A percentile compares a stretch with the other conserved stretches of the same genome.
These are phyloP conservation scores for Tinea pellionella DNA, from an alignment of 2,888 invertebrate species.

Conservation along the genomic window DNA sequence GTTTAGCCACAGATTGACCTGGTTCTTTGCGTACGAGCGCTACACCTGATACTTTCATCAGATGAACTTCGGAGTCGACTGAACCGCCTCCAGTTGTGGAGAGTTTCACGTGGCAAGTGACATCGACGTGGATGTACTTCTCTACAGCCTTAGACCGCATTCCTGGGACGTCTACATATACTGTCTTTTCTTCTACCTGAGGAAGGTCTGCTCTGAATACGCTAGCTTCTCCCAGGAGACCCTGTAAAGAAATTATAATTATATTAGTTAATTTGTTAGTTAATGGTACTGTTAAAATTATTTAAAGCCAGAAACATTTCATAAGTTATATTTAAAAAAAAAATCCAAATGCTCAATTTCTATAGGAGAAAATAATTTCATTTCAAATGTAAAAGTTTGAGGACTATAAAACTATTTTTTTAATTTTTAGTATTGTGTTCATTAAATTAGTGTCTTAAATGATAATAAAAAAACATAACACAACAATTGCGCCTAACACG, in stretches of 20 bases:
- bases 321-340: too few relatives aligned
- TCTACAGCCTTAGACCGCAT: slow-evolving; percentile 61
- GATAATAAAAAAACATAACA: too few relatives aligned
- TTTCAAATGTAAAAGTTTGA: too few relatives aligned
- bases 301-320: too few relatives aligned
- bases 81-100: slow-evolving; percentile 70
- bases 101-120: slow-evolving; percentile 74
- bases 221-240: slow-evolving; percentile 72
- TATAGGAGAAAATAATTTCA: too few relatives aligned
- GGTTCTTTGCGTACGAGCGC: slow-evolving; percentile 74
- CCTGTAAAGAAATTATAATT: slow-evolving; percentile 32
- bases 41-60: slow-evolving; percentile 76
- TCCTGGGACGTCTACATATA: slow-evolving; percentile 65
- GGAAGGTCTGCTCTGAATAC: slow-evolving; percentile 77
- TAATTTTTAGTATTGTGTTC: too few relatives aligned
- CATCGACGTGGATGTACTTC: slow-evolving; percentile 76
- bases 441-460: too few relatives aligned
- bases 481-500: too few relatives aligned
- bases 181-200: slow-evolving; percentile 74
- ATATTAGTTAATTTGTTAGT: slow-evolving; percentile 14
- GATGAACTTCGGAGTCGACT: slow-evolving; percentile 67
- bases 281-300: too few relatives aligned
- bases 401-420: too few relatives aligned
- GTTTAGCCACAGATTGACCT: slow-evolving; percentile 59
- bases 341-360: too few relatives aligned